phyloP scores from a whole-genome alignment of 2,888 invertebrate genomes.

The Ophion obscuratus region DNA sequence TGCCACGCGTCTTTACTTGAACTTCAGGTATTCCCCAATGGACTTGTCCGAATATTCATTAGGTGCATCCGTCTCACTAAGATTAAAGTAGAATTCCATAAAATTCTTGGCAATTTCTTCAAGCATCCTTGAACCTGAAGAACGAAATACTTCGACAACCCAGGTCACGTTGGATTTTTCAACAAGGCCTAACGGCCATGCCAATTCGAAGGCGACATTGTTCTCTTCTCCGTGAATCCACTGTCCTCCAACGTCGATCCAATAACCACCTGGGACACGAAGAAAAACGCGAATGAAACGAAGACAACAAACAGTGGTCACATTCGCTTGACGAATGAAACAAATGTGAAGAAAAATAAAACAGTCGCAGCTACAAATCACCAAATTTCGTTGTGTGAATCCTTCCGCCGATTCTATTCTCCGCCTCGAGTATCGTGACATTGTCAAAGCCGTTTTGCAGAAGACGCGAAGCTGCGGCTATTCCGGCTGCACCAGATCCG shows the following conservation, averaged over 20 bases:
- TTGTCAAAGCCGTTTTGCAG: constrained; percentile 83
- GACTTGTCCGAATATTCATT: constrained; percentile 54
- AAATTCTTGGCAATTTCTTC: constrained; percentile 29
- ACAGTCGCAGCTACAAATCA: constrained; percentile 69
- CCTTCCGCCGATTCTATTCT: constrained; percentile 84
- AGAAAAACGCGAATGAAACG: neutral
- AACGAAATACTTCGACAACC: constrained; percentile 39
- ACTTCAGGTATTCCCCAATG: constrained; percentile 64
- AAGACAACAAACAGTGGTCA: neutral
- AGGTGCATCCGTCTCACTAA: constrained; percentile 5
- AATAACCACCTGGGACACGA: constrained; percentile 68
- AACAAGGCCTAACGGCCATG: constrained; percentile 72
- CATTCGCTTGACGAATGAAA: neutral
- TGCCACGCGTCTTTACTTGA: constrained; percentile 60
- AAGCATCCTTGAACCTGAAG: constrained; percentile 52
- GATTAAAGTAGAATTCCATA: constrained; percentile 19
- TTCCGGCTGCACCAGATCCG: constrained; percentile 86
- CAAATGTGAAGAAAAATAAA: neutral
- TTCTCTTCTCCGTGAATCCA: constrained; percentile 76
- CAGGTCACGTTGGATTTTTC: constrained; percentile 65
- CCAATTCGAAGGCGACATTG: constrained; percentile 74
- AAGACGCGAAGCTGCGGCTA: constrained; percentile 85
- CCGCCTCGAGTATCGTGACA: constrained; percentile 84
- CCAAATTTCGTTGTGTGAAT: constrained; percentile 82
- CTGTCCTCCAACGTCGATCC: constrained; percentile 76